phyloP scores from a whole-genome alignment of 2,797 vertebrate species.

The Sebastes jordani region DNA sequence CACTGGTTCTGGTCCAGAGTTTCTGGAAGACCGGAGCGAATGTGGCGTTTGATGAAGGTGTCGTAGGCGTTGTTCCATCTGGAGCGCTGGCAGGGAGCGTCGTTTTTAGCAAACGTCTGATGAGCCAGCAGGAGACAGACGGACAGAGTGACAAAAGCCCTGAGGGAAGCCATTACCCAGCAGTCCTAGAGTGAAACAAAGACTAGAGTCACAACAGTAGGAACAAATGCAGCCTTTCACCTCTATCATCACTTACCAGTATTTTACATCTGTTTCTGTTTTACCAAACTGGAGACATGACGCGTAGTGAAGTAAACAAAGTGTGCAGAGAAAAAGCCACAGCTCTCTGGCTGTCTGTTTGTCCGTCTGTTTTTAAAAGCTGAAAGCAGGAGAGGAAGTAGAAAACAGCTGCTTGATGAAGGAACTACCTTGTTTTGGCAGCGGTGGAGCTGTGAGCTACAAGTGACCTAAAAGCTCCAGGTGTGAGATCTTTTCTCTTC shows the following conservation, averaged over 20 bases:
- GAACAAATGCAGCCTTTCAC: not conserved
- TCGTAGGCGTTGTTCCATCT: constrained; percentile 65
- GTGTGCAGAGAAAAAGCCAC: not conserved
- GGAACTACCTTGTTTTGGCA: constrained; percentile 46
- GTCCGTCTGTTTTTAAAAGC: not conserved
- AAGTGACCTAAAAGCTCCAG: not conserved
- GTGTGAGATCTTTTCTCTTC: not conserved
- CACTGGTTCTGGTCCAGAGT: constrained; percentile 66
- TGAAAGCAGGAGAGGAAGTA: constrained; percentile 7
- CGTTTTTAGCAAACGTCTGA: constrained; percentile 49
- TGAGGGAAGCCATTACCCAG: constrained; percentile 52
- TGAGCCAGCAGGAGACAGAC: constrained; percentile 41
- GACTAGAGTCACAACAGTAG: not conserved
- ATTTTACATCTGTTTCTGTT: not conserved
- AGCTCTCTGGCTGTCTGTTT: not conserved
- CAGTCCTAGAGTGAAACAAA: constrained; percentile 17
- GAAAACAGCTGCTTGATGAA: not conserved
- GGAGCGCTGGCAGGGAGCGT: constrained; percentile 73
- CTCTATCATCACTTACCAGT: not conserved
- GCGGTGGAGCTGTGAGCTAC: not conserved
- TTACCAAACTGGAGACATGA: not conserved
- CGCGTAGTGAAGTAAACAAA: not conserved
- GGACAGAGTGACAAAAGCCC: constrained; percentile 17
- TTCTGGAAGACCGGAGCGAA: constrained; percentile 51
- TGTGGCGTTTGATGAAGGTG: constrained; percentile 73